These are phyloP conservation scores for Tapirus terrestris DNA, from an alignment of 2,113 vertebrate species.

Conservation along the genomic window DNA sequence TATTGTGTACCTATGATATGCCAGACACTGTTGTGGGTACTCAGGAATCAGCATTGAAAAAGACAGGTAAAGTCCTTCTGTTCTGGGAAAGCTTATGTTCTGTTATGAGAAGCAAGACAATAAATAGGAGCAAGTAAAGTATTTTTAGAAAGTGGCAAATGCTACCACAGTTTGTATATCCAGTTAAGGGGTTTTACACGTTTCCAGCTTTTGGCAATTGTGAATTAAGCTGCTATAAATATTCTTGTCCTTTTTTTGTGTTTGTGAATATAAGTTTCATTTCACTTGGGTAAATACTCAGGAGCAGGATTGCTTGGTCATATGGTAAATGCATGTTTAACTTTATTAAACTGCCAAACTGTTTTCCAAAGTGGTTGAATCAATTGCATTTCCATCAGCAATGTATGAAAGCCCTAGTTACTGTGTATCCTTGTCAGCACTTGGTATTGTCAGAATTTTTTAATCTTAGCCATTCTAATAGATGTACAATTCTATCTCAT, in stretches of 20 bases:
- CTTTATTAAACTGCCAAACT: neutral
- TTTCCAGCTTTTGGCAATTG: neutral
- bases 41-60: neutral
- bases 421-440: neutral
- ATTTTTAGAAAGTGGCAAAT: constrained; percentile 6
- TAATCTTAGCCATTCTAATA: neutral
- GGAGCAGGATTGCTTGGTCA: neutral
- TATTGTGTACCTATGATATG: neutral
- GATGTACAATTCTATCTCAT: neutral
- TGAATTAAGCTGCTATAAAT: neutral
- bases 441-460: neutral
- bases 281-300: constrained; percentile 12
- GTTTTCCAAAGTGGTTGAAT: neutral
- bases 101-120: neutral
- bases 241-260: neutral
- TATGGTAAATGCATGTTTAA: neutral
- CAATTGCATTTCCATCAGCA: neutral
- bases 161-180: neutral
- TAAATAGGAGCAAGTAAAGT: constrained; percentile 5
- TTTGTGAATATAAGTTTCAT: neutral
- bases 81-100: neutral
- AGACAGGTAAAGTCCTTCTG: neutral
- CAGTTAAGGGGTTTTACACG: neutral
- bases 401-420: neutral
- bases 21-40: neutral